A percentile compares a stretch with the other conserved stretches of the same genome.
Conservation (phyloP, 1,140 invertebrate species). For the Drosophila truncata region DNA sequence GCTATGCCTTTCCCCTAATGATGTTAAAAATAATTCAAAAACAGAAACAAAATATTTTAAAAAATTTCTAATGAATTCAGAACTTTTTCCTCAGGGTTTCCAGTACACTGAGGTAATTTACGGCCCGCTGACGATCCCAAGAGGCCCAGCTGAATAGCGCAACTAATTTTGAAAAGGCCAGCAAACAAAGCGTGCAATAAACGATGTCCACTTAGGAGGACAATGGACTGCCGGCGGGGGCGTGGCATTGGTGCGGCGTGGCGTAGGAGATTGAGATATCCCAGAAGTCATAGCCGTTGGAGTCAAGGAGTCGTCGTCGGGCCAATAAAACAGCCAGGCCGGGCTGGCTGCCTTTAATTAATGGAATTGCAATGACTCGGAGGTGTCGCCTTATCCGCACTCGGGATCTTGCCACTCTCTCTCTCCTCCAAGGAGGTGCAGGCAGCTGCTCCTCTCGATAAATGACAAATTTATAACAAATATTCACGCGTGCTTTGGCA, state of each 20-base stretch:
- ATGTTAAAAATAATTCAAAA: neutral
- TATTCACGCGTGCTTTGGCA: constrained; percentile 83
- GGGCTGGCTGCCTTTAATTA: constrained; percentile 65
- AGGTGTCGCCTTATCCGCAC: constrained; percentile 61
- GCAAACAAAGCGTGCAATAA: constrained; percentile 78
- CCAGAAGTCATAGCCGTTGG: constrained; percentile 21
- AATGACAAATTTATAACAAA: constrained; percentile 83
- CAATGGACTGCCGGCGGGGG: constrained; percentile 55
- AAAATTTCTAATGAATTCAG: neutral
- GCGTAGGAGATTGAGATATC: constrained; percentile 38
- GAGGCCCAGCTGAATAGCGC: constrained; percentile 68
- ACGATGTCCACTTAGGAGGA: constrained; percentile 78
- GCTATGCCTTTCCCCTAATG: neutral
- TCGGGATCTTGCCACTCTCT: constrained; percentile 40
- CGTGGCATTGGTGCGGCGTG: constrained; percentile 35
- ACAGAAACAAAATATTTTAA: neutral
- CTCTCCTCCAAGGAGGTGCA: constrained; percentile 25
- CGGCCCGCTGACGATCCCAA: constrained; percentile 41
- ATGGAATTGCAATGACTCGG: constrained; percentile 79
- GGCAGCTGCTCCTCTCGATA: constrained; percentile 24
- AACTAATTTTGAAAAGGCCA: constrained; percentile 81
- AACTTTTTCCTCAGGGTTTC: neutral
- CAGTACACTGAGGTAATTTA: constrained; percentile 62
- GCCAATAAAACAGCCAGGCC: constrained; percentile 64
- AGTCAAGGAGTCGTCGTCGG: constrained; percentile 19